Evolutionary conservation across 92 coral and sea anemone species (phyloP).

Genomic region (Zoanthus sociatus): DNA sequence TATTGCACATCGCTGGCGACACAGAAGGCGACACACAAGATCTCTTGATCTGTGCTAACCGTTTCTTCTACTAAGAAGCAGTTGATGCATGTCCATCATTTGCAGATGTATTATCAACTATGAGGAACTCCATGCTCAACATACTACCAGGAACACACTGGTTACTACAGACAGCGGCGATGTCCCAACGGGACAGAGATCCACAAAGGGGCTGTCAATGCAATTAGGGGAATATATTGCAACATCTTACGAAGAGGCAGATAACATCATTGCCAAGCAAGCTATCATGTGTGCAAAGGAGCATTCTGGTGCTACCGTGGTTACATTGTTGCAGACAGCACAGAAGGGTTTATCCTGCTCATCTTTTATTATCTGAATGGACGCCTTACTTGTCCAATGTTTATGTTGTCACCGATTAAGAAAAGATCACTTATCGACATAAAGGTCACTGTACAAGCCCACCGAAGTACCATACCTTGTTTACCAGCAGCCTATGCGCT

Average conservation of each 20-base stretch:
- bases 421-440: slow-evolving; percentile 65
- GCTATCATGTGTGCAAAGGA: slow-evolving; percentile 71
- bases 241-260: slow-evolving; percentile 75
- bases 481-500: slow-evolving; percentile 68
- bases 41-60: slow-evolving; percentile 48
- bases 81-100: slow-evolving; percentile 51
- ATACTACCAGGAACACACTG: slow-evolving; percentile 39
- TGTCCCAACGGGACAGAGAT: slow-evolving; percentile 63
- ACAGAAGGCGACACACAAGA: slow-evolving; percentile 59
- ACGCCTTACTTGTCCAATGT: slow-evolving; percentile 58
- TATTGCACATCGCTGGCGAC: slow-evolving; percentile 53
- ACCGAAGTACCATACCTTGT: slow-evolving; percentile 57
- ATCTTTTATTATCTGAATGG: slow-evolving; percentile 66
- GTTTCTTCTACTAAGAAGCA: slow-evolving; percentile 67
- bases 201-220: slow-evolving; percentile 59
- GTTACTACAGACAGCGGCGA: slow-evolving; percentile 43
- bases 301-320: slow-evolving; percentile 45
- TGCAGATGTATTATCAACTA: slow-evolving; percentile 55
- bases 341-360: slow-evolving; percentile 72
- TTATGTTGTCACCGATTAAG: slow-evolving; percentile 65
- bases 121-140: slow-evolving; percentile 1
- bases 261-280: slow-evolving; percentile 69
- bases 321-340: slow-evolving; percentile 68
- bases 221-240: slow-evolving; percentile 59
- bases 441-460: slow-evolving; percentile 58